Conservation (phyloP, 2,888 invertebrate species). For the Philereme vetulata region DNA sequence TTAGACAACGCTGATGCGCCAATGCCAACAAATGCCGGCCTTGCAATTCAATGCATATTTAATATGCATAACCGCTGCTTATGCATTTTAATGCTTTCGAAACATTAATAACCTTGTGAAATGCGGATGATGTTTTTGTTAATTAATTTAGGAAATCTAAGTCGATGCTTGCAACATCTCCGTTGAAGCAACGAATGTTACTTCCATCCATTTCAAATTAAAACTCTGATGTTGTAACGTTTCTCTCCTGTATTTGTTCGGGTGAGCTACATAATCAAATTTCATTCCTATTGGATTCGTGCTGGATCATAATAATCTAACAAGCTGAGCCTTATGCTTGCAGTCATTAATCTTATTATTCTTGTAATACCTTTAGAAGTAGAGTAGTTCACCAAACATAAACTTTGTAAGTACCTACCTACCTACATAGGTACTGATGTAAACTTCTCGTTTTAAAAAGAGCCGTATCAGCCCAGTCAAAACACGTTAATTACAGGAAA, state of each 20-base stretch:
- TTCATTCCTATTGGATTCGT: too few relatives aligned
- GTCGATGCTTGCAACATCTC: constrained; percentile 28
- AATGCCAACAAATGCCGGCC: constrained; percentile 27
- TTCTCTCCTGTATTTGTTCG: too few relatives aligned
- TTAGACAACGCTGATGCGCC: constrained; percentile 21
- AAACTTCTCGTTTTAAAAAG: background rate
- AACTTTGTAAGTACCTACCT: background rate
- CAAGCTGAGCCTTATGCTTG: too few relatives aligned
- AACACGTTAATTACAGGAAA: constrained; percentile 13
- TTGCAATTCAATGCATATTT: constrained; percentile 32
- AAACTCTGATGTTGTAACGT: too few relatives aligned
- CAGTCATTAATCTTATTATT: too few relatives aligned
- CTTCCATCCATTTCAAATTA: background rate
- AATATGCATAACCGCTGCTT: constrained; percentile 27
- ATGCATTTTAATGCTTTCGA: constrained; percentile 34
- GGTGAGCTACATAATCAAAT: too few relatives aligned
- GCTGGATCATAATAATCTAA: too few relatives aligned
- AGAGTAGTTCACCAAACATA: too few relatives aligned
- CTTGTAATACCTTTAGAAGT: too few relatives aligned
- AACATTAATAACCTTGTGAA: constrained; percentile 32
- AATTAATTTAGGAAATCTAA: constrained; percentile 27
- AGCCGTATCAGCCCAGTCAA: background rate
- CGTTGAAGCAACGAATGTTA: constrained; percentile 8
- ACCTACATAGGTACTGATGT: background rate
- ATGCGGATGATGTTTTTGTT: constrained; percentile 28